Evolutionary conservation across 2,113 vertebrate species (phyloP), one percentile per base, ranked within the genome.

Genomic region (Leucopsar rothschildi): DNA sequence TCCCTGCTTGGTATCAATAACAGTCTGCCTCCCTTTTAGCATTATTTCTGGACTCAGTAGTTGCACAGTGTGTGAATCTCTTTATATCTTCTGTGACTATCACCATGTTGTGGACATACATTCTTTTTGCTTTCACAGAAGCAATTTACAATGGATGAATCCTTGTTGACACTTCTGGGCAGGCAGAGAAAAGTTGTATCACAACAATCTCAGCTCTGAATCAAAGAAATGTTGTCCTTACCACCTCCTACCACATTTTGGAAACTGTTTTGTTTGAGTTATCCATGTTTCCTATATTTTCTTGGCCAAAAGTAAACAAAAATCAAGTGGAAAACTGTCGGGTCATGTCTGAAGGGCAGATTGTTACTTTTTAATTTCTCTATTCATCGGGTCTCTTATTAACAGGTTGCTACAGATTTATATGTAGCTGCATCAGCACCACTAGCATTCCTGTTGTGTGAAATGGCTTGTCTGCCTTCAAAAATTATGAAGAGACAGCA

Each of bases 1-100:
- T 90, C 84, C 49, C 95, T 96, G 93, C 91, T 95, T 92, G 88
- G 78, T 96, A 95, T 95, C 92, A 96, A 69, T 86, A 94, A 79
- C 92, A 94, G 91, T 95, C 88, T 97, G 89, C 86, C 84, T 96
- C 71, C 82, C 65, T 90, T 92, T 52, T 75, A 86, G 78, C 85
- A 80, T 93, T 78, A 93, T 90, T 97, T 91, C 77, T 84, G 53
- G 65, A 60, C 59, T 91, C 66, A 57, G 15, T 82, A 70, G 49
- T 92, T 73, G 49, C 77, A 71, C 47, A 93, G 77, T 53, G 40
- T 95, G 66, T 89, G 90, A 96, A 92, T 88, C 72, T 93, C 88
- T 94, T 82, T 79, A n/a, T 93, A 86, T 95, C 75, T 91, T 86
- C 94, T 83, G 83, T 90, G 83, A 70, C 84, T 91, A 65, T 93